Percentiles rank a stretch among this genome's conserved stretches.
Conservation (phyloP, 2,888 invertebrate species). For the Sarcophaga rosellei region DNA sequence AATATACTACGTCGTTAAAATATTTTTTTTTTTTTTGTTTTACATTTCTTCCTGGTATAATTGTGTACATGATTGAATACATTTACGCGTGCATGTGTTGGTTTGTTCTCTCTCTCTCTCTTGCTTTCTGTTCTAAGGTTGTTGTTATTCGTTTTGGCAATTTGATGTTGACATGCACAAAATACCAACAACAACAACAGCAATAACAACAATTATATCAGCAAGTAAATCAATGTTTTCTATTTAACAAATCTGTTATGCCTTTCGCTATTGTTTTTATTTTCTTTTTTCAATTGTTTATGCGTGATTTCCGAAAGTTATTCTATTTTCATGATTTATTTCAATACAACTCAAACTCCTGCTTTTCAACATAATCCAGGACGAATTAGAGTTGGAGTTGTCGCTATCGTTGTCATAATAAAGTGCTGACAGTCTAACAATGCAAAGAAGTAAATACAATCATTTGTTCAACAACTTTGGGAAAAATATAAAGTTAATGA, state of each 20-base stretch:
- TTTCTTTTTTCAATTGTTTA: conserved; percentile 1
- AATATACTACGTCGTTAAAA: conserved; percentile 19
- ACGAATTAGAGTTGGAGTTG: not conserved
- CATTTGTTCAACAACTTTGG: not conserved
- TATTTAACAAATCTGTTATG: conserved; percentile 23
- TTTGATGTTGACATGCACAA: conserved; percentile 57
- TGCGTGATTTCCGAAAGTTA: conserved; percentile 50
- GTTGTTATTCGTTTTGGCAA: not conserved
- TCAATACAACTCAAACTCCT: not conserved
- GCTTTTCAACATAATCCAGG: not conserved
- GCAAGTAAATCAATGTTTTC: conserved; percentile 40
- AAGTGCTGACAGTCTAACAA: conserved; percentile 2
- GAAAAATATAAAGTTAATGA: not conserved
- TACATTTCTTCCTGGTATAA: conserved; percentile 36
- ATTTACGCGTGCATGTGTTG: not conserved
- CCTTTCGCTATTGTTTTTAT: not conserved
- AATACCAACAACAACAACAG: not conserved
- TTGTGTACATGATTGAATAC: conserved; percentile 42
- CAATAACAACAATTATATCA: too few species aligned
- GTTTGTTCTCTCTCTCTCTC: not conserved
- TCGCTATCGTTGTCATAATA: conserved; percentile 1
- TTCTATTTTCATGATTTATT: not conserved
- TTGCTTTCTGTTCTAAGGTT: not conserved
- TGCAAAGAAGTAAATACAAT: not conserved
- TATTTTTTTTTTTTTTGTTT: conserved; percentile 16